Percentiles rank a stretch among this genome's conserved stretches.
phyloP scores from a whole-genome alignment of 2,888 invertebrate species.

The Cepaea hortensis region DNA sequence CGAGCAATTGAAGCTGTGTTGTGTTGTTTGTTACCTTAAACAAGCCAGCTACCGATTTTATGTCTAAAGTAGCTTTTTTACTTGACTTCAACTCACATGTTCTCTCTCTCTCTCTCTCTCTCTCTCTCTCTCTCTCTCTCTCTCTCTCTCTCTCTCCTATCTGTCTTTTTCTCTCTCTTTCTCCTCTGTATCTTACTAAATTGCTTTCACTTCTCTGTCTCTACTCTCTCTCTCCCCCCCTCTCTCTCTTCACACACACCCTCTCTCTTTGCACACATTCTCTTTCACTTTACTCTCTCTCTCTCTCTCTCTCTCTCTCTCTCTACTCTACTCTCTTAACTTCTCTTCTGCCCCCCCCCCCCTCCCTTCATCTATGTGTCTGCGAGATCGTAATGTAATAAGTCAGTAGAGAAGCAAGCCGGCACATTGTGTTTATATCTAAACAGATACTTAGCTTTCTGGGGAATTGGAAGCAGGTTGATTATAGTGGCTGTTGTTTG shows the following conservation, averaged over 20 bases:
- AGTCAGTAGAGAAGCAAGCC: too few species aligned
- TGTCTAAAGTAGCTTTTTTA: background rate
- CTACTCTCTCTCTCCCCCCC: background rate
- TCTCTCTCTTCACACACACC: background rate
- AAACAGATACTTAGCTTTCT: too few species aligned
- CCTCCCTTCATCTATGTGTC: too few species aligned
- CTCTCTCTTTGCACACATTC: background rate
- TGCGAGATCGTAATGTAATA: too few species aligned
- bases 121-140: background rate
- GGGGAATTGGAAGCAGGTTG: too few species aligned
- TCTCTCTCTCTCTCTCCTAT: constrained; percentile 4
- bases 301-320: background rate
- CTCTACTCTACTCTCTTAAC: background rate
- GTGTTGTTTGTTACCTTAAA: background rate
- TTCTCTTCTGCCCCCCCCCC: too few species aligned
- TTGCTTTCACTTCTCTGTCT: background rate
- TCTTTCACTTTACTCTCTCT: background rate
- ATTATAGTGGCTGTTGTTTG: too few species aligned
- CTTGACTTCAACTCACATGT: background rate
- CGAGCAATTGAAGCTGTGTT: too few species aligned
- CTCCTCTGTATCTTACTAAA: background rate
- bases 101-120: background rate
- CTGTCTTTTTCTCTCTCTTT: background rate
- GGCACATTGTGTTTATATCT: too few species aligned
- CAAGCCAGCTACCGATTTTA: background rate